These are phyloP conservation scores for Conger conger DNA, from an alignment of 2,113 vertebrate species.

Conservation along the genomic window DNA sequence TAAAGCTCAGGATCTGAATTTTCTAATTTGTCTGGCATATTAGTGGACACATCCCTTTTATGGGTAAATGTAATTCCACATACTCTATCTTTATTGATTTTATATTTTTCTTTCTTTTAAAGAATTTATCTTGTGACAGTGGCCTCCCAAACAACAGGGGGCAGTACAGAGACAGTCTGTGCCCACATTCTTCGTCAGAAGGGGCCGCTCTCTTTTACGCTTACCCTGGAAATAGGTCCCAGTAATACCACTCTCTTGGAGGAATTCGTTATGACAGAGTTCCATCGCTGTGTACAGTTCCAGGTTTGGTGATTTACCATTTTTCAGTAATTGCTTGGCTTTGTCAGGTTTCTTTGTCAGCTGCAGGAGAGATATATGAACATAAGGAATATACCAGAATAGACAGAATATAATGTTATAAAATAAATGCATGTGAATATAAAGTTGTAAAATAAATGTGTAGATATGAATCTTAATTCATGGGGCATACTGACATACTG, in stretches of 20 bases:
- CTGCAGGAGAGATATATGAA: not conserved
- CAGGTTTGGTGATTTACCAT: not conserved
- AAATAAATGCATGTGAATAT: no score
- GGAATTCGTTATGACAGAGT: not conserved
- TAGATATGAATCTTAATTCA: no score
- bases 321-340: not conserved
- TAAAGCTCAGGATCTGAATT: not conserved
- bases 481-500: no score
- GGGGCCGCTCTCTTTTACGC: not conserved
- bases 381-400: no score
- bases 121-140: not conserved
- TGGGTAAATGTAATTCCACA: not conserved
- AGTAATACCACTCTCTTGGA: not conserved
- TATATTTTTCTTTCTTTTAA: not conserved
- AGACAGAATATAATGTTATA: no score
- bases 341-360: no score
- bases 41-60: not conserved
- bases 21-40: not conserved
- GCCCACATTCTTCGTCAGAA: not conserved
- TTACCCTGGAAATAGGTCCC: not conserved
- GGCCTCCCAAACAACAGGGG: not conserved
- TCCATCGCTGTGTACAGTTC: conserved; percentile 5
- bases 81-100: not conserved
- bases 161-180: not conserved
- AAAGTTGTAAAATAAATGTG: no score